phyloP scores from a whole-genome alignment of 2,797 vertebrate species.

The Bradypus variegatus region DNA sequence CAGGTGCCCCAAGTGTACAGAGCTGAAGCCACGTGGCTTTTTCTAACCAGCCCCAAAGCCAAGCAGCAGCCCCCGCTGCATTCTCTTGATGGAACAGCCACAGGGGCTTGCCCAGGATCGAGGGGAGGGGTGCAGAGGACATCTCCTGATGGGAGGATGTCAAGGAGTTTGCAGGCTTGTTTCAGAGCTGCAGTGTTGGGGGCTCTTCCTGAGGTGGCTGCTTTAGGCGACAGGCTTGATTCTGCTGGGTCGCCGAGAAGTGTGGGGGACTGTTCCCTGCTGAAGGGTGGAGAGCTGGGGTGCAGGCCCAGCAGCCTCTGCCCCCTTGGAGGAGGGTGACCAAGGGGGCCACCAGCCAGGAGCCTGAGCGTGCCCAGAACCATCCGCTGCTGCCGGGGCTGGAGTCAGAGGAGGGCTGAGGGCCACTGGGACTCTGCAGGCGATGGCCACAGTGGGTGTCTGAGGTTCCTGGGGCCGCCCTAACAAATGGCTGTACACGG shows the following conservation, averaged over 20 bases:
- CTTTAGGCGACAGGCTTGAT: too few species aligned
- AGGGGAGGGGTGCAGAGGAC: too few species aligned
- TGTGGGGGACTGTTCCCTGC: too few species aligned
- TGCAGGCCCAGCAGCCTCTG: too few species aligned
- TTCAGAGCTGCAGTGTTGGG: background rate
- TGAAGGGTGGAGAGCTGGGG: too few species aligned
- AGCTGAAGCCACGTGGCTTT: background rate
- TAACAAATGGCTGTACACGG: too few species aligned
- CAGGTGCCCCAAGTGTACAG: background rate
- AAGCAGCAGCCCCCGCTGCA: background rate
- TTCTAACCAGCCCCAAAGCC: background rate
- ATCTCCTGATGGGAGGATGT: background rate
- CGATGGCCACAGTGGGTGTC: background rate
- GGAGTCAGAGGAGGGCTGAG: background rate
- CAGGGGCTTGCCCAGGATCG: background rate
- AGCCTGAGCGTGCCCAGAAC: too few species aligned
- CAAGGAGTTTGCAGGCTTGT: background rate
- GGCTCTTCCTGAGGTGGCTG: background rate
- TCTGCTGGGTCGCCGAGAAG: too few species aligned
- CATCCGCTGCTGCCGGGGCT: background rate
- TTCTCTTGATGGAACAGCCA: too few species aligned
- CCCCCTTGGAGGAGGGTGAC: too few species aligned
- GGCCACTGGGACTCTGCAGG: background rate
- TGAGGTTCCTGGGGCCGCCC: too few species aligned
- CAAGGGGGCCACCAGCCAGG: too few species aligned